Evolutionary conservation across 1,140 invertebrate species (phyloP), one percentile per base, ranked within the genome.

Genomic region (Euura lappo): DNA sequence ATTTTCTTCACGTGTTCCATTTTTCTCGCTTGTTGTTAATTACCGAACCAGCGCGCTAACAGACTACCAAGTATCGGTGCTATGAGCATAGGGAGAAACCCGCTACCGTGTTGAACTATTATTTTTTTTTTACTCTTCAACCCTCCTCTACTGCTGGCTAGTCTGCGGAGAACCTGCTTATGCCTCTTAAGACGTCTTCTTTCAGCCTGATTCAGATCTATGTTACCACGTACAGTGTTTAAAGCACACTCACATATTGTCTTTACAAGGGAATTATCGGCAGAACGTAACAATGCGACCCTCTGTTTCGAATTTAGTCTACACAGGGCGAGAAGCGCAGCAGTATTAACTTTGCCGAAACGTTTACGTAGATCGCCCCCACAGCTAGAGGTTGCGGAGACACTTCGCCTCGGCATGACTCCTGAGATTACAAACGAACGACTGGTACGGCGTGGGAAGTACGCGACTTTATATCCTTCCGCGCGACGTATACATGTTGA

Each of bases 1-100:
- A 74, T 74, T 74, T 72, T 74, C 68, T 72, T 71, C n/a, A 44
- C 44, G 44, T 65, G 70, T 6, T 71, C 72, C 72, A 74, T 74
- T 72, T n/a, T 28, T 28, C 28, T 28, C 28, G 28, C 28, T 72
- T 72, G 6, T 71, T 43, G 7, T 51, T 71, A 73, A 13, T 45
- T 45, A 60, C 51, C 6, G 66, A 42, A 7, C 43, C 46, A 28
- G 11, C 43, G 28, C 1, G 28, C 28, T 28, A 28, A 28, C 28
- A 28, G 28, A 28, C 28, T 28, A 28, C 28, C 28, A 28, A 13
- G 11, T 5, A 74, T 13, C 66, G 72, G n/a, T 42, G 51, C 43
- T 66, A 11, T 72, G 46, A 74, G 65, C 7, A 70, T 13, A 1
- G 45, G 43, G 10, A 65, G 44, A 47, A 66, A 13, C n/a, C 45